Conservation (phyloP, 2,888 invertebrate genomes). For the Cheilosia variabilis region DNA sequence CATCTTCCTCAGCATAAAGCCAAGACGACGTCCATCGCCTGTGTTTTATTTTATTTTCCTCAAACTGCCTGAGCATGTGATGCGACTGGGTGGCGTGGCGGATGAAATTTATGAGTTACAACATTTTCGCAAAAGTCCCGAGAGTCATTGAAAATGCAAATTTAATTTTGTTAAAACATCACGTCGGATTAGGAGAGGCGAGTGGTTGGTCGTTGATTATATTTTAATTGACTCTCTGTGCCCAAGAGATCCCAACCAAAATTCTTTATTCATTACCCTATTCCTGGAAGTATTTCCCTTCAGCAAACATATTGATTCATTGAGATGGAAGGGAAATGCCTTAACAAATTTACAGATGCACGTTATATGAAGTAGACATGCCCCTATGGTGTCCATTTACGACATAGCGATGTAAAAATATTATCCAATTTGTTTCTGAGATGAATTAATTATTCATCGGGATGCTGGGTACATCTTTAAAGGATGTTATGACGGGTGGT, state of each 20-base stretch:
- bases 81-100: neutral
- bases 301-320: neutral
- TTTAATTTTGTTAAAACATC: constrained; percentile 23
- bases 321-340: neutral
- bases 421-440: neutral
- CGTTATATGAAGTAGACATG: neutral
- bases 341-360: neutral
- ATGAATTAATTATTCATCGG: neutral
- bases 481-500: too few species aligned
- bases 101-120: neutral
- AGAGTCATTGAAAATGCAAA: constrained; percentile 29
- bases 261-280: constrained; percentile 2
- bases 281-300: neutral
- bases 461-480: too few species aligned
- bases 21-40: too few species aligned
- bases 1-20: too few species aligned
- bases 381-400: neutral
- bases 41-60: too few species aligned
- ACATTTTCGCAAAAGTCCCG: neutral
- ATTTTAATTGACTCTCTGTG: neutral
- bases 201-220: neutral
- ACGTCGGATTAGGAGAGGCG: neutral
- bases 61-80: too few species aligned
- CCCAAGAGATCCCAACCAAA: neutral
- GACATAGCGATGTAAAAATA: neutral